phyloP scores from a whole-genome alignment of 2,888 invertebrate species.

The Piscicola geometra region DNA sequence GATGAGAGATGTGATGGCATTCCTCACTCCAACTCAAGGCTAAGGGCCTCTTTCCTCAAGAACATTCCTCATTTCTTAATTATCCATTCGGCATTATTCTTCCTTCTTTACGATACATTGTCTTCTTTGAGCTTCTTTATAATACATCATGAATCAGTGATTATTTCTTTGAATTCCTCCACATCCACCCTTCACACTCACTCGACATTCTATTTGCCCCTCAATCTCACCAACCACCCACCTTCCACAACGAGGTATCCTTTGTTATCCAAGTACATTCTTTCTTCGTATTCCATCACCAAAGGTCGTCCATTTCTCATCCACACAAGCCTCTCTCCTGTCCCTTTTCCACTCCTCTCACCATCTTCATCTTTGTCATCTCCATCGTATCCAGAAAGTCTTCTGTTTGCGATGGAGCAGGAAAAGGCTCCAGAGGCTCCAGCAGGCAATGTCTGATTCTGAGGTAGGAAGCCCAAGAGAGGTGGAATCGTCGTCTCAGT shows the following conservation, averaged over 20 bases:
- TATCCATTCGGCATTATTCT: too few relatives aligned
- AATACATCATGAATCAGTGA: too few relatives aligned
- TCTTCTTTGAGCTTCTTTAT: too few relatives aligned
- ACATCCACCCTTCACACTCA: too few relatives aligned
- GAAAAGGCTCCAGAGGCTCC: conserved; percentile 73
- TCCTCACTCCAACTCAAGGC: too few relatives aligned
- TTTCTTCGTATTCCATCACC: conserved; percentile 1
- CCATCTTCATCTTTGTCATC: conserved; percentile 30
- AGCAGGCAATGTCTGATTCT: conserved; percentile 78
- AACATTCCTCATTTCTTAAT: too few relatives aligned
- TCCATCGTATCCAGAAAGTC: conserved; percentile 3
- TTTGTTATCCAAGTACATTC: conserved; percentile 9
- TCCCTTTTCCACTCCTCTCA: conserved; percentile 5
- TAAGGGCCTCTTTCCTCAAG: too few relatives aligned
- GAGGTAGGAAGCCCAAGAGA: conserved; percentile 77
- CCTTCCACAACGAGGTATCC: not conserved
- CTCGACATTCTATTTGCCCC: too few relatives aligned
- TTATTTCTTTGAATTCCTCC: too few relatives aligned
- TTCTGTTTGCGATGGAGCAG: conserved; percentile 61
- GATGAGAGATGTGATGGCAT: too few relatives aligned
- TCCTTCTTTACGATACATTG: too few relatives aligned
- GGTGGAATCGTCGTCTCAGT: conserved; percentile 63
- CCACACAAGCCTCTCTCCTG: not conserved
- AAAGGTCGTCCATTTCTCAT: not conserved
- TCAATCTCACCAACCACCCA: too few relatives aligned